Conservation (phyloP, 1,140 invertebrate genomes). For the Eulimnadia texana region DNA sequence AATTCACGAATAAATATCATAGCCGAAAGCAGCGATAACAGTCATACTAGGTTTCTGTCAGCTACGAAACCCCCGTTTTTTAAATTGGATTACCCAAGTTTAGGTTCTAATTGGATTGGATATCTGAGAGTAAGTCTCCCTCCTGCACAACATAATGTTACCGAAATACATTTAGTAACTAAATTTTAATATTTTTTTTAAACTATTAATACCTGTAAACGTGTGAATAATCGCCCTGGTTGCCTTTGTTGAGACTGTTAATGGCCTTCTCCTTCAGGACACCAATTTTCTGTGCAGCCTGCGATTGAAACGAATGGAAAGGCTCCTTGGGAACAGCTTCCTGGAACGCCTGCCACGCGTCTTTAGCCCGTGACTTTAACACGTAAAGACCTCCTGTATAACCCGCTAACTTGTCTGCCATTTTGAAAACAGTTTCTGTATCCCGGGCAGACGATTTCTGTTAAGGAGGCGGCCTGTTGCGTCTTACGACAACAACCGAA, state of each 20-base stretch:
- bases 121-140: no score
- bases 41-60: no score
- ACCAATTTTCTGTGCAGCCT: conserved; percentile 40
- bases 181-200: neutral
- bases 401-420: conserved; percentile 15
- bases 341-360: conserved; percentile 14
- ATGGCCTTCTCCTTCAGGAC: conserved; percentile 38
- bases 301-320: conserved; percentile 47
- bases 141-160: no score
- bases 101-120: neutral
- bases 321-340: conserved; percentile 24
- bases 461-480: neutral
- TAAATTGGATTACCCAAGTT: neutral
- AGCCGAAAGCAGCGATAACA: no score
- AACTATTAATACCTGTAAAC: conserved; percentile 47
- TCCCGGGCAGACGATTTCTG: neutral
- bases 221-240: conserved; percentile 49
- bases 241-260: conserved; percentile 24
- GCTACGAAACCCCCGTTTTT: no score
- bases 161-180: no score
- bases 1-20: no score
- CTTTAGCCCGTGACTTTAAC: conserved; percentile 10
- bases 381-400: conserved; percentile 16
- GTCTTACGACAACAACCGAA: neutral
- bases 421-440: conserved; percentile 2